Evolutionary conservation across 2,888 invertebrate species (phyloP).

Genomic region (Cerceris rybyensis): DNA sequence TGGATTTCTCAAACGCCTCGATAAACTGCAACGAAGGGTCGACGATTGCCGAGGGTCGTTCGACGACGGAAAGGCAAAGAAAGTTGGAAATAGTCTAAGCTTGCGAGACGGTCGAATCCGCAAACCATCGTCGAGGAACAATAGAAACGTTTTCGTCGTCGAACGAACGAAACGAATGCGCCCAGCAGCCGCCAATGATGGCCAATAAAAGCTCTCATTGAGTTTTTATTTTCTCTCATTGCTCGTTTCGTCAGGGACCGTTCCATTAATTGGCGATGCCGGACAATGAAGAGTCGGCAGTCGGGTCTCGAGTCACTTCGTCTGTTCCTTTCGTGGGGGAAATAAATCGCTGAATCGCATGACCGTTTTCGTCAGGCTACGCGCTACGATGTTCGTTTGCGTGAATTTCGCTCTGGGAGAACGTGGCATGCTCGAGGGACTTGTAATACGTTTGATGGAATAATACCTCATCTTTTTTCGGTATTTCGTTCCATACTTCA

Average conservation of each 20-base stretch:
- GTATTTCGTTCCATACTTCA: too few species aligned
- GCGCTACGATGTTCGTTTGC: conserved; percentile 7
- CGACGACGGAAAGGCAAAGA: neutral
- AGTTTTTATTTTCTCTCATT: conserved; percentile 59
- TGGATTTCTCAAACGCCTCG: conserved; percentile 9
- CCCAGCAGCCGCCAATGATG: conserved; percentile 54
- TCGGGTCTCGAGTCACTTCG: conserved; percentile 25
- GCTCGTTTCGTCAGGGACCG: conserved; percentile 41
- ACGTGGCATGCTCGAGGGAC: too few species aligned
- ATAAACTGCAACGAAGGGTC: neutral
- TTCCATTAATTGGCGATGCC: conserved; percentile 55
- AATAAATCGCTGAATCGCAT: conserved; percentile 16
- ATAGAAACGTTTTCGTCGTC: conserved; percentile 51
- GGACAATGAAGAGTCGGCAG: conserved; percentile 43
- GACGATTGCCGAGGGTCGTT: neutral
- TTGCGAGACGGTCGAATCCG: neutral
- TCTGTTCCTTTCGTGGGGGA: conserved; percentile 27
- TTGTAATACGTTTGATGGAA: too few species aligned
- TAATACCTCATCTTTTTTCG: too few species aligned
- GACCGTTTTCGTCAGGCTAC: conserved; percentile 18
- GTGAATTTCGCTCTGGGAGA: too few species aligned
- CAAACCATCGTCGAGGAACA: conserved; percentile 31
- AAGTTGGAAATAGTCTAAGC: neutral
- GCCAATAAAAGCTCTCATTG: conserved; percentile 58
- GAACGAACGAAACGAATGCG: conserved; percentile 21